A percentile compares a stretch with the other conserved stretches of the same genome.
Conservation (phyloP, 1,140 invertebrate species). For the Telenomus remus region DNA sequence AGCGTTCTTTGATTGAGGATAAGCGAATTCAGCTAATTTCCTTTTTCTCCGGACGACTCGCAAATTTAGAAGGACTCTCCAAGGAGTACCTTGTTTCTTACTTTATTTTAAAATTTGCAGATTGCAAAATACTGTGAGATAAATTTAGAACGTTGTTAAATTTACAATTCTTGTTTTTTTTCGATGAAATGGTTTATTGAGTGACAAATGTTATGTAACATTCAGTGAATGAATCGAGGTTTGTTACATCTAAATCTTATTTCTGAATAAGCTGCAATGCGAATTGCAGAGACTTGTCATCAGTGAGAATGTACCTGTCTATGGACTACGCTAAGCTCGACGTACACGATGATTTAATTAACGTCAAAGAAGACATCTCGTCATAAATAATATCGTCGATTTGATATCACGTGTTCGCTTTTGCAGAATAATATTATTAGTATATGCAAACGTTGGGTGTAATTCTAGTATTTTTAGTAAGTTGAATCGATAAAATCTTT, state of each 20-base stretch:
- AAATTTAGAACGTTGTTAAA: too few species aligned
- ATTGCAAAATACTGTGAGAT: too few species aligned
- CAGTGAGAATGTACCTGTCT: not conserved
- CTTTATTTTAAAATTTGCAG: not conserved
- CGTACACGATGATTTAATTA: not conserved
- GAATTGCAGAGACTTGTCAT: not conserved
- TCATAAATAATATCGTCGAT: not conserved
- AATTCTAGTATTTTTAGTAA: not conserved
- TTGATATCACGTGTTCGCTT: not conserved
- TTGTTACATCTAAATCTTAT: not conserved
- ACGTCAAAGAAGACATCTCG: constrained; percentile 1
- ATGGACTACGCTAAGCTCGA: not conserved
- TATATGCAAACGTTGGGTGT: not conserved
- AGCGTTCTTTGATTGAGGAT: constrained; percentile 34
- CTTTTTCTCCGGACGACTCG: constrained; percentile 9
- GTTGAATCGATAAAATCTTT: not conserved
- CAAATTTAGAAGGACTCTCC: constrained; percentile 10
- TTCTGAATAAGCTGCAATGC: not conserved
- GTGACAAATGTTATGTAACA: too few species aligned
- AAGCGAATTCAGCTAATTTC: constrained; percentile 35
- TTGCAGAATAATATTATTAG: not conserved
- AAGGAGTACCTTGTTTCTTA: not conserved
- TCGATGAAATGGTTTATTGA: too few species aligned
- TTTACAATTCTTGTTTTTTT: too few species aligned
- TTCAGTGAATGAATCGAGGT: too few species aligned